These are phyloP conservation scores for Columba guinea DNA, from an alignment of 2,797 vertebrate genomes.

Conservation along the genomic window DNA sequence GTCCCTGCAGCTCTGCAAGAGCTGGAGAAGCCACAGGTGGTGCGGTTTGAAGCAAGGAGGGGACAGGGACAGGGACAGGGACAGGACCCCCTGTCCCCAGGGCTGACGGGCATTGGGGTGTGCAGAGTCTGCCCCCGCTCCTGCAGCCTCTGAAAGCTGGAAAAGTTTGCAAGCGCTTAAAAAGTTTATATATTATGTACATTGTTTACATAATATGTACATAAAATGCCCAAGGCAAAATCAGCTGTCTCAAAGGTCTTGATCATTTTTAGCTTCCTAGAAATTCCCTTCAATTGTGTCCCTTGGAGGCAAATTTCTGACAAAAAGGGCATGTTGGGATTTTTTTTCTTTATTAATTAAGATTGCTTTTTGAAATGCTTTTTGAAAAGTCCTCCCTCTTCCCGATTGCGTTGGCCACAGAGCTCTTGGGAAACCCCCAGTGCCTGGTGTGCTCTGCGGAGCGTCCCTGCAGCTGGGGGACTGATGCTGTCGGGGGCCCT, in stretches of 20 bases:
- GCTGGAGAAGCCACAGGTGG: not conserved
- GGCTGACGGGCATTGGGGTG: not conserved
- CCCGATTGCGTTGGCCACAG: accelerated
- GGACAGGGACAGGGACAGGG: too few relatives aligned
- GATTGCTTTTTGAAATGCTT: not conserved
- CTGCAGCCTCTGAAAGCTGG: not conserved
- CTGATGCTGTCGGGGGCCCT: accelerated
- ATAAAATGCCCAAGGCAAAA: not conserved
- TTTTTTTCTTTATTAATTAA: not conserved
- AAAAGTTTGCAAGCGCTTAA: accelerated
- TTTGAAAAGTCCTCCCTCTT: not conserved
- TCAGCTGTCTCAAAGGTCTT: not conserved
- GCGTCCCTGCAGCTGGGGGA: not conserved
- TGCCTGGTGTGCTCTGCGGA: accelerated
- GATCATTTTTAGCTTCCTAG: not conserved
- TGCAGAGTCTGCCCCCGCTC: not conserved
- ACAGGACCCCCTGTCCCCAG: accelerated
- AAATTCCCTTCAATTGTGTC: not conserved
- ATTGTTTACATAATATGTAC: too few relatives aligned
- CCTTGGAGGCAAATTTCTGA: not conserved
- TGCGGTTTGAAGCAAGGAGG: not conserved
- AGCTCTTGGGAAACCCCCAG: not conserved
- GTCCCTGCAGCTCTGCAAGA: not conserved
- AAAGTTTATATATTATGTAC: not conserved
- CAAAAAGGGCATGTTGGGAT: accelerated